Percentiles rank a stretch among this genome's conserved stretches.
Evolutionary conservation across 2,113 vertebrate genomes (phyloP).

Genomic region (Phrynosoma blainvillii): DNA sequence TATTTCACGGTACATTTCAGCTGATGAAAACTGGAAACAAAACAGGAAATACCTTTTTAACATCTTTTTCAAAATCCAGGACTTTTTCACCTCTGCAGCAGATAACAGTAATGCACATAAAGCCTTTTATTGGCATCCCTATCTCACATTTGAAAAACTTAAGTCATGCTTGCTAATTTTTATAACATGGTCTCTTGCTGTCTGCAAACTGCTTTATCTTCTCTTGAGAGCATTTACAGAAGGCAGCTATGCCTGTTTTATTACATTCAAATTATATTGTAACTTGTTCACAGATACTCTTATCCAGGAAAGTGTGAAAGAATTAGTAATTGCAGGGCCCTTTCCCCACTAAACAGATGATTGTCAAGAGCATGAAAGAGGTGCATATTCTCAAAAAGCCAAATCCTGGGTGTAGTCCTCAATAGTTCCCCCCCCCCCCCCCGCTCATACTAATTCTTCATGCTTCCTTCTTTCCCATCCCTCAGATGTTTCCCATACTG

Average conservation of each 20-base stretch:
- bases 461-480: not conserved
- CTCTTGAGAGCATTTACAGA: not conserved
- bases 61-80: not conserved
- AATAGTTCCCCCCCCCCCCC: not conserved
- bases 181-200: not conserved
- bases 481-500: not conserved
- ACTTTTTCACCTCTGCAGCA: not conserved
- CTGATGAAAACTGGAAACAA: constrained; percentile 18
- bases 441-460: not conserved
- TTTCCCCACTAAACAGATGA: not conserved
- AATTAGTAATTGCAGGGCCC: not conserved
- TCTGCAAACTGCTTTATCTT: not conserved
- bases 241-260: not conserved
- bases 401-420: not conserved
- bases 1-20: constrained; percentile 23
- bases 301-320: not conserved
- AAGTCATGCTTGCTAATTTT: not conserved
- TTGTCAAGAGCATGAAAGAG: not conserved
- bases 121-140: not conserved
- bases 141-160: not conserved
- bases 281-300: not conserved
- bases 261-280: not conserved
- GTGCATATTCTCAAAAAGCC: not conserved
- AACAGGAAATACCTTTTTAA: constrained; percentile 31
- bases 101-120: not conserved